phyloP scores from a whole-genome alignment of 2,113 vertebrate species.

The Muscicapa adusta region DNA sequence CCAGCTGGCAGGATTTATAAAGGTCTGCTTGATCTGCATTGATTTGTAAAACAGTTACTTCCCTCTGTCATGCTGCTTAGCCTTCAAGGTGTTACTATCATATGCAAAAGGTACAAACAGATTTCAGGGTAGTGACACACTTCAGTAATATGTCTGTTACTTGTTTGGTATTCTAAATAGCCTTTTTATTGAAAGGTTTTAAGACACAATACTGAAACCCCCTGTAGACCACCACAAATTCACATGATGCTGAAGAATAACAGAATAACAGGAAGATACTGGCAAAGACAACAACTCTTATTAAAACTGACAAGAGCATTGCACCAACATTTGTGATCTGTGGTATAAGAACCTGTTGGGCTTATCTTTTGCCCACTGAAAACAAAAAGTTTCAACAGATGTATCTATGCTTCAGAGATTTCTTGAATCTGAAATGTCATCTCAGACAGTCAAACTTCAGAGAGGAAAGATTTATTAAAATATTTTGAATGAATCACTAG shows the following conservation, averaged over 20 bases:
- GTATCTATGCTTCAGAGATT: neutral
- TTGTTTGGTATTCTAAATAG: neutral
- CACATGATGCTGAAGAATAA: neutral
- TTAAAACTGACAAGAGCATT: neutral
- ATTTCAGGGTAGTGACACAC: neutral
- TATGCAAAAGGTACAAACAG: neutral
- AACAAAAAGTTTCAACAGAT: neutral
- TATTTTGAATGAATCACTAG: neutral
- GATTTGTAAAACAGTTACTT: neutral
- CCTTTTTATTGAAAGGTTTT: neutral
- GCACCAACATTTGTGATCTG: neutral
- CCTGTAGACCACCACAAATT: neutral
- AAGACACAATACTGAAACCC: neutral
- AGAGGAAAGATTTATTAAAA: neutral
- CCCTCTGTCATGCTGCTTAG: neutral
- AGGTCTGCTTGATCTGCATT: neutral
- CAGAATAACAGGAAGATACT: neutral
- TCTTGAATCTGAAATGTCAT: neutral
- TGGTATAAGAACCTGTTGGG: neutral
- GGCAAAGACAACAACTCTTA: neutral
- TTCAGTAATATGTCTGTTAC: neutral
- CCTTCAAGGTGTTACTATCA: conserved; percentile 23
- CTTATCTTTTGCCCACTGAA: neutral
- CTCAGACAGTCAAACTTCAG: neutral
- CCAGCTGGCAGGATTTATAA: neutral